Conservation (phyloP, 1,140 invertebrate species). For the Samia ricini region DNA sequence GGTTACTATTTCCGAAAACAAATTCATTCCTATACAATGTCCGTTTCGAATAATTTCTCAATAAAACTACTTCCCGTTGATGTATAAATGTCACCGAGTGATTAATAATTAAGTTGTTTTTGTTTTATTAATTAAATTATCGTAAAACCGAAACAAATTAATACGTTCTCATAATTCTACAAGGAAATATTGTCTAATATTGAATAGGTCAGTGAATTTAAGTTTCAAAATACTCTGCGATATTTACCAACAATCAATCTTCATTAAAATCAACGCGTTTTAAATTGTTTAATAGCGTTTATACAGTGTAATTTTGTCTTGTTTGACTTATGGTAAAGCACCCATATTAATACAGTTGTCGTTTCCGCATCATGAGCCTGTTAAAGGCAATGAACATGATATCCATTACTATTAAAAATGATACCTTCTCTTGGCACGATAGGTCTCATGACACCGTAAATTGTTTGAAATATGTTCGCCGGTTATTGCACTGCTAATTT, state of each 20-base stretch:
- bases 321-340: slow-evolving; percentile 22
- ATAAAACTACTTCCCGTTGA: not conserved
- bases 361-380: slow-evolving; percentile 47
- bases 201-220: no score
- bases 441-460: slow-evolving; percentile 31
- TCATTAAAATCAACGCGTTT: not conserved
- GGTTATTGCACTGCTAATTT: slow-evolving; percentile 45
- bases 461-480: slow-evolving; percentile 36
- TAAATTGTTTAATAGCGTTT: not conserved
- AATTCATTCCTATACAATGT: not conserved
- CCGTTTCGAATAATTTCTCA: not conserved
- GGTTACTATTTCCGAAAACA: slow-evolving; percentile 24
- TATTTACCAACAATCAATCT: not conserved
- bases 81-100: not conserved
- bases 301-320: not conserved
- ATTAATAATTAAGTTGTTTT: no score
- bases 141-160: not conserved
- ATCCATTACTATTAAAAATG: slow-evolving; percentile 32
- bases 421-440: slow-evolving; percentile 18
- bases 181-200: no score
- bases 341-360: slow-evolving; percentile 28
- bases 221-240: not conserved
- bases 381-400: slow-evolving; percentile 50
- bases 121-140: not conserved
- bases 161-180: no score